A percentile compares a stretch with the other conserved stretches of the same genome.
Conservation (phyloP, 2,113 vertebrate genomes). For the Todiramphus saurophagus region DNA sequence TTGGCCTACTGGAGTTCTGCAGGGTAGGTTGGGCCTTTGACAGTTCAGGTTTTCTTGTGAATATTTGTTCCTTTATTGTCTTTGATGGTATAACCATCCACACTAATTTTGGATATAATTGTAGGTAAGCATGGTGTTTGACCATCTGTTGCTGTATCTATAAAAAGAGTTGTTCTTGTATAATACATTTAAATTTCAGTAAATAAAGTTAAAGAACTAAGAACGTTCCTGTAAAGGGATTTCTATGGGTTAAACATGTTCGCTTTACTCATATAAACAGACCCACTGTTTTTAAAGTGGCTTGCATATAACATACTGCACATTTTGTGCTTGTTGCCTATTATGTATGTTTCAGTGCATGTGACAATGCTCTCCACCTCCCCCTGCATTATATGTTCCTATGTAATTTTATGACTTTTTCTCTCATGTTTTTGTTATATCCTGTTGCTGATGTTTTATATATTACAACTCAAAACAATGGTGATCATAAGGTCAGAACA, state of each 20-base stretch:
- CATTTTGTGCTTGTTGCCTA: background rate
- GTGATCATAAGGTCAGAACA: background rate
- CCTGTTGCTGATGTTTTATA: background rate
- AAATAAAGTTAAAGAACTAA: conserved; percentile 36
- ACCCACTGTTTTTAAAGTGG: background rate
- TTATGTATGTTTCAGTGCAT: background rate
- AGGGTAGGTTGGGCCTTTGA: background rate
- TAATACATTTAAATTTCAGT: conserved; percentile 29
- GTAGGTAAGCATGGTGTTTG: conserved; percentile 67
- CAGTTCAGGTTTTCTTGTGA: conserved; percentile 11
- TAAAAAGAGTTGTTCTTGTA: conserved; percentile 62
- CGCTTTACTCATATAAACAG: background rate
- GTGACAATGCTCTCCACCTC: background rate
- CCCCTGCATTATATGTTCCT: background rate
- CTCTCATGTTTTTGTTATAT: background rate
- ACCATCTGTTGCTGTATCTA: conserved; percentile 62
- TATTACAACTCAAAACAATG: background rate
- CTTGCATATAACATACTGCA: background rate
- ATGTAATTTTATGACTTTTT: background rate
- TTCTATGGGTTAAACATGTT: background rate
- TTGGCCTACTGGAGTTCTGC: background rate
- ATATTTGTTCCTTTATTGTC: conserved; percentile 57
- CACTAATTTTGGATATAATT: conserved; percentile 56
- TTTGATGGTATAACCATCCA: conserved; percentile 61
- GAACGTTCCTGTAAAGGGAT: background rate